These are phyloP conservation scores for Margarornis squamiger DNA, from an alignment of 2,797 vertebrate genomes.

Conservation along the genomic window DNA sequence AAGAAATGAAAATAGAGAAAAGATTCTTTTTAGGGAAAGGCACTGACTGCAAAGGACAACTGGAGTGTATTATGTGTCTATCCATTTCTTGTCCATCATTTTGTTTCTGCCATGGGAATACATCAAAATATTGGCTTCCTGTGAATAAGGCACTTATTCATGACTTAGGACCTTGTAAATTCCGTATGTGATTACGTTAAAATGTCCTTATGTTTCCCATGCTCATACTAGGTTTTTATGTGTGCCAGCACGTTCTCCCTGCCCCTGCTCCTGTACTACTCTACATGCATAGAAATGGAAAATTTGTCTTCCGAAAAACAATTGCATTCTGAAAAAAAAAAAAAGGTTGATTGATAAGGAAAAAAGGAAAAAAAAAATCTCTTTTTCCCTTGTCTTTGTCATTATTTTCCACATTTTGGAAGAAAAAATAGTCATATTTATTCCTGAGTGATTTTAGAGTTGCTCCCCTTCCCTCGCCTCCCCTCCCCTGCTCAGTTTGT, in stretches of 20 bases:
- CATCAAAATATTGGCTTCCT: conserved; percentile 51
- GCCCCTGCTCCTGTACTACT: not conserved
- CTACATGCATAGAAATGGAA: not conserved
- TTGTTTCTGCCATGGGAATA: conserved; percentile 46
- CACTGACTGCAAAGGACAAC: conserved; percentile 44
- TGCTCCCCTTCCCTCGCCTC: not conserved
- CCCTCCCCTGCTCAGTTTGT: not conserved
- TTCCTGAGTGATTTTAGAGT: not conserved
- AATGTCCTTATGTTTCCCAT: conserved; percentile 44
- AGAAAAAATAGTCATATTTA: not conserved
- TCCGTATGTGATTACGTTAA: conserved; percentile 53
- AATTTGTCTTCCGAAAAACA: not conserved
- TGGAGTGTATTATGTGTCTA: conserved; percentile 31
- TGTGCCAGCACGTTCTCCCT: not conserved
- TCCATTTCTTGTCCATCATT: conserved; percentile 36
- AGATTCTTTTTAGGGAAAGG: conserved; percentile 9
- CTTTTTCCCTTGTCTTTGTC: not conserved
- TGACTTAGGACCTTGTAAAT: conserved; percentile 52
- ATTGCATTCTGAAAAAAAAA: not conserved
- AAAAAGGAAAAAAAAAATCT: not conserved
- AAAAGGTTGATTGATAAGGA: not conserved
- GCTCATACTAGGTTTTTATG: conserved; percentile 12
- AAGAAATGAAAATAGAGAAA: conserved; percentile 47
- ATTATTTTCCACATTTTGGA: not conserved
- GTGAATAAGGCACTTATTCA: conserved; percentile 52